These are phyloP conservation scores for Hycleus phaleratus DNA, from an alignment of 1,140 invertebrate genomes.

Conservation along the genomic window DNA sequence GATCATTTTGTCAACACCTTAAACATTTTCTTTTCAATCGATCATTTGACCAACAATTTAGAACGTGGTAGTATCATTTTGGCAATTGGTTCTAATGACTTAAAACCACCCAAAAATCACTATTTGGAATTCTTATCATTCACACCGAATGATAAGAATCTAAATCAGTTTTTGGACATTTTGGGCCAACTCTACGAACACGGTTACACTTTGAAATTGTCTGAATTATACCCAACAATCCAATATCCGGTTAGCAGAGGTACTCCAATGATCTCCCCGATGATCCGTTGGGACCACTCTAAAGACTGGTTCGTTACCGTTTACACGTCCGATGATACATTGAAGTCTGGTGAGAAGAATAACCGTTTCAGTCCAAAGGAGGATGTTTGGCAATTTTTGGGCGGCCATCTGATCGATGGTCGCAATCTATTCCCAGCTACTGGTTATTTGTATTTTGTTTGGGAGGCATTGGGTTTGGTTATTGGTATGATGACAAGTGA, in stretches of 20 bases:
- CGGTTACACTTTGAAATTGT: conserved; percentile 47
- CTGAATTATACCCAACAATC: conserved; percentile 44
- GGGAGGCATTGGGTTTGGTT: conserved; percentile 80
- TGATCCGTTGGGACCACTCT: conserved; percentile 57
- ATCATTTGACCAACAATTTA: background rate
- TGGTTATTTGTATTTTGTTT: conserved; percentile 75
- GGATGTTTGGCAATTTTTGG: conserved; percentile 65
- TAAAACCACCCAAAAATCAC: background rate
- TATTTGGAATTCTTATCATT: background rate
- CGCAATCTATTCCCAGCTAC: conserved; percentile 84
- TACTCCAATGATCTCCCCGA: conserved; percentile 52
- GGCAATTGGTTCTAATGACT: background rate
- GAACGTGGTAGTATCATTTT: background rate
- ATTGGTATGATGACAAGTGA: conserved; percentile 59
- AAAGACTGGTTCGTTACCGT: conserved; percentile 35
- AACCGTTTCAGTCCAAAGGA: conserved; percentile 46
- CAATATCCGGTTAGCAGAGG: conserved; percentile 50
- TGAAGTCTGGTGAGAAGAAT: conserved; percentile 51
- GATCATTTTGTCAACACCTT: no score
- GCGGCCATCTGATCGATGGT: conserved; percentile 79
- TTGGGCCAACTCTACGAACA: conserved; percentile 38
- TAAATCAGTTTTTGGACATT: background rate
- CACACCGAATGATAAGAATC: background rate
- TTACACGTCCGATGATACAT: conserved; percentile 19
- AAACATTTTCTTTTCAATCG: no score